A percentile compares a stretch with the other conserved stretches of the same genome.
Conservation (phyloP, 2,113 vertebrate species). For the Pardalotus punctatus region DNA sequence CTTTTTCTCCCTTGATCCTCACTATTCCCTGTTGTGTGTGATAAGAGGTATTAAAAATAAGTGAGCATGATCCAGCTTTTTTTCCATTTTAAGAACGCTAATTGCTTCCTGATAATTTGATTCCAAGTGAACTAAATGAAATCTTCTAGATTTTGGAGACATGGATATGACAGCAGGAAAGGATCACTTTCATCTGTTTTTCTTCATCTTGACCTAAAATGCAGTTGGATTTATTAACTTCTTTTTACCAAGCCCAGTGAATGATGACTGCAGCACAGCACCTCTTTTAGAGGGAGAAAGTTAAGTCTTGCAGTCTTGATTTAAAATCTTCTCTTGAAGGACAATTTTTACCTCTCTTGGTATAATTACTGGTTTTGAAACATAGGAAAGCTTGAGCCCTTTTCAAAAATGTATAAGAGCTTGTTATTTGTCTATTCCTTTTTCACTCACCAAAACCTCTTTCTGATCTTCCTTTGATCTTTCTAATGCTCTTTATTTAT, state of each 20-base stretch:
- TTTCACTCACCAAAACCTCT: neutral
- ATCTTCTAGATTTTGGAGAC: neutral
- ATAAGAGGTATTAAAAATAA: constrained; percentile 41
- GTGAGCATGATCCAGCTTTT: neutral
- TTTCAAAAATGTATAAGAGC: neutral
- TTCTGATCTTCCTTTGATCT: neutral
- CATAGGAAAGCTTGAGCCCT: neutral
- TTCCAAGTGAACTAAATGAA: constrained; percentile 4
- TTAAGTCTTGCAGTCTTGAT: neutral
- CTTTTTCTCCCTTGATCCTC: neutral
- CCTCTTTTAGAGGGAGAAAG: neutral
- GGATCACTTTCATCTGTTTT: neutral
- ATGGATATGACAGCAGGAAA: neutral
- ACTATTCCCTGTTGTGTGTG: neutral
- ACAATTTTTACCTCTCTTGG: neutral
- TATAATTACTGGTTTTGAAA: neutral
- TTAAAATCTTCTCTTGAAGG: neutral
- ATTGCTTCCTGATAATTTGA: constrained; percentile 19
- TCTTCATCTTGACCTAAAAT: neutral
- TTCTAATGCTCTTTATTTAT: neutral
- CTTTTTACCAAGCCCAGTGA: neutral
- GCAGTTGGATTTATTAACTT: neutral
- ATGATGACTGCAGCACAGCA: neutral
- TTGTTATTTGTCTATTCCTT: neutral
- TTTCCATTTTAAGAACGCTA: constrained; percentile 18